Base-by-base conservation (phyloP, 64 coral and sea anemone genomes). In the Stichodactyla mertensii region DNA sequence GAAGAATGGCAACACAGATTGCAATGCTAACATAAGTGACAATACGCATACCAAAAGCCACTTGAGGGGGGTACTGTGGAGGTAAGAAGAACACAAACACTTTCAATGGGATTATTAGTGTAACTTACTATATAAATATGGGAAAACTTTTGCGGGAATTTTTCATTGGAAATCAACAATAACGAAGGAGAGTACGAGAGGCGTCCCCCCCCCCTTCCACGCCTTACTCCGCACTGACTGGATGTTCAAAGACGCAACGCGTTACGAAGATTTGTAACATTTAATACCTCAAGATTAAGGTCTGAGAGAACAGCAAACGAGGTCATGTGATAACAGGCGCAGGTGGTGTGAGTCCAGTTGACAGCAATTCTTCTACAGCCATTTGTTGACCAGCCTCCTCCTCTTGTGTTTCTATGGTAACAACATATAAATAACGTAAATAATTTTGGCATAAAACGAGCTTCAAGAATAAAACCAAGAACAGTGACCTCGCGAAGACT, bases 301-400 rank as follows among this genome's bases (percentile, higher is more conserved):
- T 99, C 97, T 26, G 97, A 99, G 36, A 99, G 71, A 51, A 99
- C 93, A 20, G 97, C 97, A 87, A 99, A 99, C 64, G 97, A 92
- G 12, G 97, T 99, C 88, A 99, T 86, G 66, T 99, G 97, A 19
- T 87, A 55, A n/a, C 93, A 92, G 59, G 91, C 67, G 78, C 97
- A 99, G 0, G 86, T 79, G 5, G 97, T 90, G 45, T 88, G 86
- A 16, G 93, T 95, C 26, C 83, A 59, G 88, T 99, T 99, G 13
- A 88, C 77, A 22, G 93, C 77, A 19, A 87, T 84, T 71, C 83
- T 82, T 61, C 62, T 55, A 55, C 93, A 95, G 22, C 97, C 91
- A 71, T 95, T 89, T 16, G 87, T 89, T 64, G 97, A 99, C 97
- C 97, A 99, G 0, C 97, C 97, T 74, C 97, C 97, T 5, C 97